Evolutionary conservation across 2,797 vertebrate genomes (phyloP).

Genomic region (Artibeus jamaicensis): DNA sequence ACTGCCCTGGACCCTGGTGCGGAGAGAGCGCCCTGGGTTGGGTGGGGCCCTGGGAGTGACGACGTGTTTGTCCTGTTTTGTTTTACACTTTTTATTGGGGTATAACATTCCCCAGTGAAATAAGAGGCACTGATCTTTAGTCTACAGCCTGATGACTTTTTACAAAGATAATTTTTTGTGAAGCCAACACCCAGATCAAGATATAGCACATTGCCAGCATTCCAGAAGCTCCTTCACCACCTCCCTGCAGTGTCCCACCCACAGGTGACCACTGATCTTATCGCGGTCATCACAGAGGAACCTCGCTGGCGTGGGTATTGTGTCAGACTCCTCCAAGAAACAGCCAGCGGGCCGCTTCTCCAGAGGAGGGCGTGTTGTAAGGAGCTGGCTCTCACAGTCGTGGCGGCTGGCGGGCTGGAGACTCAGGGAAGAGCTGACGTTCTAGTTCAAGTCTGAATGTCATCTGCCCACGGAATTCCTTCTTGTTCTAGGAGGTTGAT

Average conservation of each 20-base stretch:
- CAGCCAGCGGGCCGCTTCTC: neutral
- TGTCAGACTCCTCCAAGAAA: neutral
- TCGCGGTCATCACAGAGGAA: no score
- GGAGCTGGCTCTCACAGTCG: neutral
- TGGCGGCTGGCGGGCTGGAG: neutral
- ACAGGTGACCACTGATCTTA: neutral
- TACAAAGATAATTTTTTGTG: neutral
- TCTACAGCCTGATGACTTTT: neutral
- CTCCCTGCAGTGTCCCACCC: neutral
- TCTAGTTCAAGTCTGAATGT: neutral
- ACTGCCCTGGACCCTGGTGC: fast-evolving
- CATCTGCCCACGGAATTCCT: neutral
- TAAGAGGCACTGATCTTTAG: neutral
- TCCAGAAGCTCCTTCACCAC: neutral
- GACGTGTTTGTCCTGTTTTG: neutral
- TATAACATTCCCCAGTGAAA: neutral
- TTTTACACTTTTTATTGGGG: neutral
- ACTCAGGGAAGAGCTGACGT: neutral
- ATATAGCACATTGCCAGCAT: neutral
- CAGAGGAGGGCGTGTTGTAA: neutral
- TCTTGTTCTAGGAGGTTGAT: neutral
- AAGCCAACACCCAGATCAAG: neutral
- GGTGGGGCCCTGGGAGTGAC: neutral
- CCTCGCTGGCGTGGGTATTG: neutral
- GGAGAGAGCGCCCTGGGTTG: neutral